Base-by-base conservation (phyloP, 1,140 invertebrate species). In the Pentalonia nigronervosa region DNA sequence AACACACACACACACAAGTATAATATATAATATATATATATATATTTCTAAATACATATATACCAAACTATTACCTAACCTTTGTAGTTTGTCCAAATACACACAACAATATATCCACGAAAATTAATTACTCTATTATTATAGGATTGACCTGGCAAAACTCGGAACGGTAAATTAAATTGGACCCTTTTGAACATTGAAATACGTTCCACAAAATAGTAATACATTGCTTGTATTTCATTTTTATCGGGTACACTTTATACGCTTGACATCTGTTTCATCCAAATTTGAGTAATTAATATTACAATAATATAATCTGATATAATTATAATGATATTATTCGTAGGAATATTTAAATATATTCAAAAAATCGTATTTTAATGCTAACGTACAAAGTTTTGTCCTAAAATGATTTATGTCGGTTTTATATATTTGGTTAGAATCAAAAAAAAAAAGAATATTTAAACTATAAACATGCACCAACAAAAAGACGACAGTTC, bases 101-200 rank as follows among this genome's bases (percentile, higher is more conserved):
- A 67, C 11, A 60, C 60, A n/a, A 67, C 60, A 67, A 67, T 67
- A 67, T n/a, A 67, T 67, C 30, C 30, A 67, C 30, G 60, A 67
- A 67, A n/a, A 67, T 67, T 67, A 67, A 67, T 67, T 67, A 67
- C 60, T n/a, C 60, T 67, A 67, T 67, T 67, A 67, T 67, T 67
- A 67, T 67, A 67, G 60, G 30, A 67, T 67, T 67, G 60, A 67
- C 60, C 25, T 11, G 30, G 60, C 60, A n/a, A 67, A 67, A 67
- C n/a, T 67, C 60, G 60, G 11, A 67, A n/a, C 60, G 30, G 60
- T 67, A 67, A 67, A 67, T 67, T 67, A 67, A n/a, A 67, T 30
- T 67, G 60, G 60, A 67, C 60, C 60, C 60, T 67, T 67, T 67
- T 67, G 60, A n/a, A 67, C 60, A 67, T 67, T 8, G 60, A 67